Evolutionary conservation across 2,888 invertebrate genomes (phyloP).

Genomic region (Agrotis segetum): DNA sequence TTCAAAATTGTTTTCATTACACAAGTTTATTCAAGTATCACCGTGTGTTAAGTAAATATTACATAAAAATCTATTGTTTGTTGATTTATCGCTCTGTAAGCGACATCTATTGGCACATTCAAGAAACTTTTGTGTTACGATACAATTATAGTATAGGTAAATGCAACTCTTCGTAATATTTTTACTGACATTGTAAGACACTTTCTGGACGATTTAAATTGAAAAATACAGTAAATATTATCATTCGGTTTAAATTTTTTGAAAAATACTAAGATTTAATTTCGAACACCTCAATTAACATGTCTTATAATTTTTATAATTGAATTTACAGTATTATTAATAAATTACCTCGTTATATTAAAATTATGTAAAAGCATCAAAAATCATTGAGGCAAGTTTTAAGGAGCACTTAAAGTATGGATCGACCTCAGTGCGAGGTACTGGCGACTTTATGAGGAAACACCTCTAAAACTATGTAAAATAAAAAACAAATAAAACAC

Average conservation of each 20-base stretch:
- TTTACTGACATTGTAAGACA: slow-evolving; percentile 49
- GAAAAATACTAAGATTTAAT: not conserved
- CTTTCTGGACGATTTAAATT: slow-evolving; percentile 46
- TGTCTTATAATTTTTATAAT: not conserved
- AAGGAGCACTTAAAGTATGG: slow-evolving; percentile 47
- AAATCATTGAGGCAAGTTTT: slow-evolving; percentile 47
- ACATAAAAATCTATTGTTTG: not conserved
- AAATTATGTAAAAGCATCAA: slow-evolving; percentile 56
- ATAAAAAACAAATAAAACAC: slow-evolving; percentile 18
- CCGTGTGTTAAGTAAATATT: not conserved
- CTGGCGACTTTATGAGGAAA: slow-evolving; percentile 22
- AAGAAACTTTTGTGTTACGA: slow-evolving; percentile 20
- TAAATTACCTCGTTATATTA: not conserved
- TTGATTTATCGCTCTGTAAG: slow-evolving; percentile 4
- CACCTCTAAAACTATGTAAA: slow-evolving; percentile 29
- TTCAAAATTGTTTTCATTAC: not conserved
- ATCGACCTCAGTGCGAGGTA: slow-evolving; percentile 4
- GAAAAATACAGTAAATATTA: slow-evolving; percentile 13
- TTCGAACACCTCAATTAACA: slow-evolving; percentile 15
- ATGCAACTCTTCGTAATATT: slow-evolving; percentile 8
- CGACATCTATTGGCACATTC: slow-evolving; percentile 59
- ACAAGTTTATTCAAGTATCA: not conserved
- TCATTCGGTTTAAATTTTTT: not conserved
- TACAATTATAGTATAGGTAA: slow-evolving; percentile 4
- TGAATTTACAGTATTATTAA: not conserved